Evolutionary conservation across 2,888 invertebrate species (phyloP), one percentile per base, ranked within the genome.

Genomic region (Lithophane ornitopus): DNA sequence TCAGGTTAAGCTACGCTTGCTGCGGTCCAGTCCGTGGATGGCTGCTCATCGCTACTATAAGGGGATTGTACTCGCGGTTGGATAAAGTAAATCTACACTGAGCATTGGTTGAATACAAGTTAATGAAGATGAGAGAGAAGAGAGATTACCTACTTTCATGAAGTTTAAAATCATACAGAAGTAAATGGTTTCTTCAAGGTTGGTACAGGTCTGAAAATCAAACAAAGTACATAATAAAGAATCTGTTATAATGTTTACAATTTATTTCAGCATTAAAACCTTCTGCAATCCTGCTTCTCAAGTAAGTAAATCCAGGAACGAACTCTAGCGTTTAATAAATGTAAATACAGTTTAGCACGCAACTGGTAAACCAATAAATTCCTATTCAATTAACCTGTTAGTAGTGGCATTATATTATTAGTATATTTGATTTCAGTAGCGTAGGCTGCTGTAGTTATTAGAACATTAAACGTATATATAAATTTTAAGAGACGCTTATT

Each of bases 391-490:
- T 92, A 91, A 89, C 87, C 89, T 87, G 89, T 90, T 78, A 85
- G 87, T 85, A 83, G 86, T 87, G 81, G 88, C 79, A 86, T 87
- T 92, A 91, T 90, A 92, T 91, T 91, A 87, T 85, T 81, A 88
- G 85, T 90, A 89, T 89, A 90, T 91, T 91, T 89, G 90, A 90
- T 92, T 90, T 90, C 85, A 88, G 87, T 82, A 81, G 87, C 88
- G 89, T 91, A 90, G 90, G 90, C 85, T 79, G 84, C 78, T 79
- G 86, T 90, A 88, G 90, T 91, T 93, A 90, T 91, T 90, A 91
- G 84, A 84, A 84, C 84, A 87, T 88, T 85, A 86, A 82, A 78
- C 82, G 80, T 78, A 71, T 78, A 71, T 79, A 86, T 90, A 88
- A 89, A 89, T 89, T 87, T 71, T 74, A 61, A 46, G 67, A 76